Evolutionary conservation across 1,140 invertebrate species (phyloP).

Genomic region (Lepidurus packardi): DNA sequence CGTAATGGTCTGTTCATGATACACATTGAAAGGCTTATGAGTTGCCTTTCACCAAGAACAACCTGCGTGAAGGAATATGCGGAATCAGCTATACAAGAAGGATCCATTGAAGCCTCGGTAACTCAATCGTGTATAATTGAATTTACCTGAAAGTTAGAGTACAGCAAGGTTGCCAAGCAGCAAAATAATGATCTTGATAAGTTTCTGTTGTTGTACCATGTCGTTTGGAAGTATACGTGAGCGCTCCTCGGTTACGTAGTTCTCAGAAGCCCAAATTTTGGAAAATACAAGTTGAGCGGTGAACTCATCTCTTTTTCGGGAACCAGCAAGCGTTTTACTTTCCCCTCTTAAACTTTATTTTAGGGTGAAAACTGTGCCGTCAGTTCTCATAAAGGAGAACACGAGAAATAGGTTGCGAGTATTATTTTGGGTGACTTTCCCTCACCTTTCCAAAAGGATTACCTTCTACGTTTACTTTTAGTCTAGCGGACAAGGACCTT

Average conservation of each 20-base stretch:
- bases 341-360: neutral
- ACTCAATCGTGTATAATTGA: neutral
- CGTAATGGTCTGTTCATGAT: neutral
- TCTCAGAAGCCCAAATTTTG: neutral
- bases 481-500: no score
- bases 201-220: no score
- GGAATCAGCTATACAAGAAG: neutral
- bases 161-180: neutral
- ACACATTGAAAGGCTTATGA: neutral
- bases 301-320: slow-evolving; percentile 21
- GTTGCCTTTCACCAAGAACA: no score
- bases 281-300: neutral
- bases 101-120: neutral
- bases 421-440: neutral
- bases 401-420: slow-evolving; percentile 2
- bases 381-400: neutral
- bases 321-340: neutral
- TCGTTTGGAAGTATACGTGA: no score
- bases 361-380: slow-evolving; percentile 5
- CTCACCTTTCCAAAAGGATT: neutral
- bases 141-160: neutral
- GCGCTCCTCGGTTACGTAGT: neutral
- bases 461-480: no score
- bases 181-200: neutral
- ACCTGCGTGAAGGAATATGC: no score